Evolutionary conservation across 2,113 vertebrate genomes (phyloP).

Genomic region (human): DNA sequence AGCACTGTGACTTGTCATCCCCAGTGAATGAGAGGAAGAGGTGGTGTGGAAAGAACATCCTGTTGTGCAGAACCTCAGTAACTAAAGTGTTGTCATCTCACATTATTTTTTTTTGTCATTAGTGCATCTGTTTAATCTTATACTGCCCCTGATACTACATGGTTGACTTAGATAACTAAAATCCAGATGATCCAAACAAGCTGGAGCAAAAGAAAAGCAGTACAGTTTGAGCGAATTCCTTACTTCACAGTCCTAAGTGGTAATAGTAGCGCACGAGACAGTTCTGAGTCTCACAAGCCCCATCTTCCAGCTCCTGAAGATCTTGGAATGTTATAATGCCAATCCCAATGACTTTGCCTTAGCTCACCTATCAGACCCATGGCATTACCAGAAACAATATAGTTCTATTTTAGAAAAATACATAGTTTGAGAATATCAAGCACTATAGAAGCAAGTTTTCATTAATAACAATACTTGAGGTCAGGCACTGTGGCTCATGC

Average conservation of each 20-base stretch:
- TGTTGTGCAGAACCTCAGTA: slow-evolving; percentile 37
- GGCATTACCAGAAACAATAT: not conserved
- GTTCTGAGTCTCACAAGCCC: not conserved
- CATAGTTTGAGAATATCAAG: not conserved
- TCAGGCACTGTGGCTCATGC: too few species aligned
- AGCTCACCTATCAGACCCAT: not conserved
- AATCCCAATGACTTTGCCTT: not conserved
- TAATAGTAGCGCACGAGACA: not conserved
- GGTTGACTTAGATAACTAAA: not conserved
- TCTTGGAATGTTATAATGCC: not conserved
- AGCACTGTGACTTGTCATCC: slow-evolving; percentile 40
- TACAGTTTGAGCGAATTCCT: not conserved
- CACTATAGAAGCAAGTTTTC: not conserved
- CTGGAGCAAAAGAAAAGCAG: not conserved
- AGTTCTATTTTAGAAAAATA: slow-evolving; percentile 14
- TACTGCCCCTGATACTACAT: not conserved
- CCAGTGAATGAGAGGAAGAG: slow-evolving; percentile 84
- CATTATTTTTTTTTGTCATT: not conserved
- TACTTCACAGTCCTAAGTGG: not conserved
- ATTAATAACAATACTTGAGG: not conserved
- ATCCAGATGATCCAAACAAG: not conserved
- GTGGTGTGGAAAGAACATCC: slow-evolving; percentile 77
- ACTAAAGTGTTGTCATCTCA: slow-evolving; percentile 28
- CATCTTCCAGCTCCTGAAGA: not conserved
- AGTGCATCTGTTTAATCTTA: not conserved